Percentiles rank a stretch among this genome's conserved stretches.
phyloP scores from a whole-genome alignment of 2,113 vertebrate genomes.

The Rhabdornis inornatus region DNA sequence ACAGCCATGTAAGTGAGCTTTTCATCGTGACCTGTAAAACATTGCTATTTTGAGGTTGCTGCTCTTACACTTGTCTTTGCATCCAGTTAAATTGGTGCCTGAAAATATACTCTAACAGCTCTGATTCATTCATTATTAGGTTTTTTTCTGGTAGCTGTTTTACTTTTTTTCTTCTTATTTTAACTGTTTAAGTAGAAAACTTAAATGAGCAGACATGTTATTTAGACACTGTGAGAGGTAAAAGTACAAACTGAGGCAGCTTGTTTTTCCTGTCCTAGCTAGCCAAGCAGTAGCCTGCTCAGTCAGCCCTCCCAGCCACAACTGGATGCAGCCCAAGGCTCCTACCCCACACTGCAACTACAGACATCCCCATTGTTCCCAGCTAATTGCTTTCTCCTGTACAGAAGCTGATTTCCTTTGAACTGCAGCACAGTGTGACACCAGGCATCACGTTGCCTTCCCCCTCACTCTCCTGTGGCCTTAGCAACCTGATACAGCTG shows the following conservation, averaged over 20 bases:
- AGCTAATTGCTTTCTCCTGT: constrained; percentile 7
- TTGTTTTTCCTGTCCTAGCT: background rate
- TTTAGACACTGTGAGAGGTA: background rate
- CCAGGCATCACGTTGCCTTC: background rate
- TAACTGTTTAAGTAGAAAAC: background rate
- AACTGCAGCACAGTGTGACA: constrained; percentile 21
- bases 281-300: background rate
- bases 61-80: background rate
- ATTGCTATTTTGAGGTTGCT: background rate
- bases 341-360: background rate
- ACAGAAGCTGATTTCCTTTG: background rate
- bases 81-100: background rate
- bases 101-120: background rate
- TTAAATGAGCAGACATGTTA: background rate
- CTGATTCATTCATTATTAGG: background rate
- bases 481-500: constrained; percentile 9
- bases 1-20: background rate
- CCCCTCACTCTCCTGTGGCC: background rate
- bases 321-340: background rate
- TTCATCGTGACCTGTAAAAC: background rate
- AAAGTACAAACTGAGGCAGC: background rate
- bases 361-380: background rate
- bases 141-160: background rate
- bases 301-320: background rate
- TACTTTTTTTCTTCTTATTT: background rate